These are phyloP conservation scores for Brachyhypopomus occidentalis DNA, from an alignment of 2,113 vertebrate species.

Conservation along the genomic window DNA sequence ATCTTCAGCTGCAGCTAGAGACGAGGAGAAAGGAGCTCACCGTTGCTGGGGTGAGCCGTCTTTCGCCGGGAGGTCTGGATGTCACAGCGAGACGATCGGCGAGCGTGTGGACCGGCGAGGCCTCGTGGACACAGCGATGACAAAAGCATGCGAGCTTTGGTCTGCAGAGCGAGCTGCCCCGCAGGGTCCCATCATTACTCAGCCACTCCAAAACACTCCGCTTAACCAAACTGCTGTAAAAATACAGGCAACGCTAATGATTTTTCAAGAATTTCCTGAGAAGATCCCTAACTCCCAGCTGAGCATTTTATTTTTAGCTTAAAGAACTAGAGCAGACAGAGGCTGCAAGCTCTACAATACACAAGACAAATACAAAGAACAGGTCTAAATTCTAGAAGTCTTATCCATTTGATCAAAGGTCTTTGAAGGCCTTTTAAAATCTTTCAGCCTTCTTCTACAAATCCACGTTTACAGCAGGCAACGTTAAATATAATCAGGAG, in stretches of 20 bases:
- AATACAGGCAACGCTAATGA: conserved; percentile 16
- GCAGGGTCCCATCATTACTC: not conserved
- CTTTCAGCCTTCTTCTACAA: not conserved
- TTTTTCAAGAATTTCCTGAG: conserved; percentile 19
- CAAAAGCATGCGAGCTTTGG: conserved; percentile 10
- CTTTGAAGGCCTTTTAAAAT: not conserved
- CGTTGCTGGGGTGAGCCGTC: not conserved
- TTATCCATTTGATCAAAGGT: not conserved
- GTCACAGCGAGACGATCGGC: too few relatives aligned
- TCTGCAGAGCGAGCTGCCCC: not conserved
- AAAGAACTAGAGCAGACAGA: not conserved
- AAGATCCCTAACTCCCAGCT: conserved; percentile 6
- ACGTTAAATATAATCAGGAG: too few relatives aligned
- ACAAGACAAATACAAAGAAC: not conserved
- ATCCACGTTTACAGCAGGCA: too few relatives aligned
- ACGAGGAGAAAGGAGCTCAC: not conserved
- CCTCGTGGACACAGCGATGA: conserved; percentile 9
- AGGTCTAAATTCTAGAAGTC: not conserved
- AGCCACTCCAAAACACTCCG: conserved; percentile 2
- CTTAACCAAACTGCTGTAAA: conserved; percentile 13
- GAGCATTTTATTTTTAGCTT: not conserved
- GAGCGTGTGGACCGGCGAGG: not conserved
- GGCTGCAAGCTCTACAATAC: not conserved
- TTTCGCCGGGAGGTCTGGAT: not conserved
- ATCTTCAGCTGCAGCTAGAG: too few relatives aligned